Base-by-base conservation (phyloP, 1,140 invertebrate genomes). In the Leptinotarsa texana region DNA sequence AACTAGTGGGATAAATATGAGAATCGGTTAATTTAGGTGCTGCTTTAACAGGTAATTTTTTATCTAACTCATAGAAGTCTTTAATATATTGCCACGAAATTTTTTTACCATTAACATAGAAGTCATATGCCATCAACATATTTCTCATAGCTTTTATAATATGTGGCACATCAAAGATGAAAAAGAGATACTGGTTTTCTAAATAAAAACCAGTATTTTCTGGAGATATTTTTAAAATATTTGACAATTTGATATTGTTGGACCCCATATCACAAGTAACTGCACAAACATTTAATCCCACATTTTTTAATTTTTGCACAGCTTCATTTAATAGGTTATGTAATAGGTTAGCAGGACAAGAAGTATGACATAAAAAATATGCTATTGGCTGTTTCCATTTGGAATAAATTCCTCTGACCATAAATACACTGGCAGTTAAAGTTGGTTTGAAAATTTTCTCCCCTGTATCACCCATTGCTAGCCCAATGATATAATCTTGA, bases 1-100 rank as follows among this genome's bases (percentile, higher is more conserved):
- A 74, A 65, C 42, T 68, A 17, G 4, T 68, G 8, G 75, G 75
- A 62, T 33, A 42, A 33, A 77, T 69, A 63, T 75, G 76, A 3
- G 69, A 75, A 13, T 75, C 65, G 5, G 76, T 75, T 62, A 77
- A 69, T 77, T 77, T 77, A 13, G 74, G 51, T 15, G 76, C 74
- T 62, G 68, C 66, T 62, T 63, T 42, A n/a, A 67, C 72, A 3
- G 61, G 13, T 21, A 49, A 63, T 48, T 15, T 5, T 75, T 67
- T 71, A 68, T 77, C 76, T n/a, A 68, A 27, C 4, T 67, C 42
- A 70, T 77, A 75, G 48, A 77, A 77, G 8, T 68, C 3, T 68
- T 27, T 63, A 48, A 77, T 69, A 67, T 63, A 75, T 49, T 69
- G 17, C 74, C 74, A 78, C 13, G 71, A 70, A 15, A 69, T 74